Percentiles rank a stretch among this genome's conserved stretches.
Conservation (phyloP, 2,888 invertebrate species). For the Nemurella pictetii region DNA sequence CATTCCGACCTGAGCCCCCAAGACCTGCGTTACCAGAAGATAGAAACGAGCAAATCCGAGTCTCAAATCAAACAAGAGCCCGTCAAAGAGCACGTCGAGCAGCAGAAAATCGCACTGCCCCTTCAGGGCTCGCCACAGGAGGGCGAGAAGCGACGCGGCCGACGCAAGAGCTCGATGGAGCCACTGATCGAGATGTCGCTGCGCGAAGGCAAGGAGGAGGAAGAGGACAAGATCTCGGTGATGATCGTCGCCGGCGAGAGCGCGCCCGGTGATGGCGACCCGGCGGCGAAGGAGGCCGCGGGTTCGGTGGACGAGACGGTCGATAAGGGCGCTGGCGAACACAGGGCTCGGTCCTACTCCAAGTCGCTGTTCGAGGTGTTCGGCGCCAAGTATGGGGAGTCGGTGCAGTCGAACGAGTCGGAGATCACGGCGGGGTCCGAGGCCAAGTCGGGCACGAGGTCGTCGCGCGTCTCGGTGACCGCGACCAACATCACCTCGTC, state of each 20-base stretch:
- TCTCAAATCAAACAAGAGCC: slow-evolving; percentile 9
- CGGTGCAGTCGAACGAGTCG: slow-evolving; percentile 2
- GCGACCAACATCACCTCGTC: slow-evolving; percentile 34
- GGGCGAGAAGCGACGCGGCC: slow-evolving; percentile 1
- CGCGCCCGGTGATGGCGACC: neutral
- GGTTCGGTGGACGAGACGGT: neutral
- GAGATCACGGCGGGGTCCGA: neutral
- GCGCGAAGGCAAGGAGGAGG: slow-evolving; percentile 8
- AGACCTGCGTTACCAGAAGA: slow-evolving; percentile 41
- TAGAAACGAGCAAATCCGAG: slow-evolving; percentile 11
- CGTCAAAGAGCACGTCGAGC: neutral
- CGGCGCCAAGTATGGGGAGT: slow-evolving; percentile 16
- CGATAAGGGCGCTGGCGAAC: neutral
- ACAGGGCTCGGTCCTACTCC: neutral
- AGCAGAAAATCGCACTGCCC: slow-evolving; percentile 3
- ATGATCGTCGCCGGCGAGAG: neutral
- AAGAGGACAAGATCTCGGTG: neutral
- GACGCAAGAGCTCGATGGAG: slow-evolving; percentile 25
- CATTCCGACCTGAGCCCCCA: slow-evolving; percentile 53
- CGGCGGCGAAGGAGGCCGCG: slow-evolving; percentile 22
- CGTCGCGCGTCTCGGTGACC: neutral
- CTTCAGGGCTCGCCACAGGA: neutral
- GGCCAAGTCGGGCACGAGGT: slow-evolving; percentile 4
- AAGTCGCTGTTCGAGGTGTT: slow-evolving; percentile 27
- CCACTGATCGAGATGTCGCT: slow-evolving; percentile 23